Percentiles rank a stretch among this genome's conserved stretches.
phyloP scores from a whole-genome alignment of 2,888 invertebrate genomes.

The Listrodromus nycthemerus region DNA sequence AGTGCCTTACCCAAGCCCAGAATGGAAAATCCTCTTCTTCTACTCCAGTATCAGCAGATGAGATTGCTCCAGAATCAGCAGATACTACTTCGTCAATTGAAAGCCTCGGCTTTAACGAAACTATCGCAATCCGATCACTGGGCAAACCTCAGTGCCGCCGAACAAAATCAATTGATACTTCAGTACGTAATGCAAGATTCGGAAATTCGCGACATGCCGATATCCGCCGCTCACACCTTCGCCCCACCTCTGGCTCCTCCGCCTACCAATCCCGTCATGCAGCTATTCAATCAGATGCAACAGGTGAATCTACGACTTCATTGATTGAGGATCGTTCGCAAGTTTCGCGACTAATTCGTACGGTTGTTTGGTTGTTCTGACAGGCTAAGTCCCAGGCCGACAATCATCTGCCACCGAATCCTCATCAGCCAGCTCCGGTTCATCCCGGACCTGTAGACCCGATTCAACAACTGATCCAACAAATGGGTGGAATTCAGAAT shows the following conservation, averaged over 20 bases:
- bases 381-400: constrained; percentile 78
- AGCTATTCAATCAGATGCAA: constrained; percentile 86
- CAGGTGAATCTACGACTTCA: constrained; percentile 79
- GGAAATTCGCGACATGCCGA: constrained; percentile 79
- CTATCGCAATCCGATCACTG: constrained; percentile 85
- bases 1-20: constrained; percentile 77
- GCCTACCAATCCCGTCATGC: constrained; percentile 86
- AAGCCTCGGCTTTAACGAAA: constrained; percentile 81
- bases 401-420: constrained; percentile 77
- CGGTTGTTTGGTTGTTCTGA: constrained; percentile 23
- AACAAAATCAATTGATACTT: constrained; percentile 86
- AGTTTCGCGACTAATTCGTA: constrained; percentile 29
- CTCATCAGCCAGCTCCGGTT: constrained; percentile 74
- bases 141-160: constrained; percentile 84
- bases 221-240: constrained; percentile 80
- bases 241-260: constrained; percentile 81
- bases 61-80: constrained; percentile 84
- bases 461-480: constrained; percentile 85
- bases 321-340: not conserved
- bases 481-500: constrained; percentile 85
- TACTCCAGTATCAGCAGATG: constrained; percentile 82
- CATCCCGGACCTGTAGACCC: constrained; percentile 84
- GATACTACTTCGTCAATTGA: constrained; percentile 82
- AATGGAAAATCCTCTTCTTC: constrained; percentile 78
- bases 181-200: constrained; percentile 85